phyloP scores from a whole-genome alignment of 2,797 vertebrate genomes.

The Oreortyx pictus region DNA sequence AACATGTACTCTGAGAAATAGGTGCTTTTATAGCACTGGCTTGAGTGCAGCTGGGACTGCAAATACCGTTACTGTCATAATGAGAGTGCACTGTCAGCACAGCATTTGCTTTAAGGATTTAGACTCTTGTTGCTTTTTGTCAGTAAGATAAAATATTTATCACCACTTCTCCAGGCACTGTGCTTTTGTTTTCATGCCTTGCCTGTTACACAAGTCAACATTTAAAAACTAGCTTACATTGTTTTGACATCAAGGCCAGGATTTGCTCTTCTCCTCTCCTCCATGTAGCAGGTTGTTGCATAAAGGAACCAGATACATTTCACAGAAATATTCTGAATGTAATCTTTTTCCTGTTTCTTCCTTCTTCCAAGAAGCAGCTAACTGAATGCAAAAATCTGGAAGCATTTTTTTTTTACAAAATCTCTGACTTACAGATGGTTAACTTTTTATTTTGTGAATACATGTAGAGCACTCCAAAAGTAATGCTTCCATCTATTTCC shows the following conservation, averaged over 20 bases:
- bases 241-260: constrained; percentile 13
- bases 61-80: constrained; percentile 36
- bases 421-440: neutral
- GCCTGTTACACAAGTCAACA: constrained; percentile 23
- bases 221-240: constrained; percentile 29
- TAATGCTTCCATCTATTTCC: neutral
- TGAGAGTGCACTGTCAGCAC: neutral
- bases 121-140: constrained; percentile 11
- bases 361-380: neutral
- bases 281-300: neutral
- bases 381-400: neutral
- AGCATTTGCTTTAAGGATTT: neutral
- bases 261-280: neutral
- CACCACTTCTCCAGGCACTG: neutral
- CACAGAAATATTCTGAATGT: neutral
- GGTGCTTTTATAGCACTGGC: neutral
- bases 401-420: neutral
- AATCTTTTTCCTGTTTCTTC: neutral
- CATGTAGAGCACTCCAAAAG: neutral
- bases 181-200: constrained; percentile 22
- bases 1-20: neutral
- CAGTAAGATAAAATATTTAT: constrained; percentile 48
- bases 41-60: constrained; percentile 19
- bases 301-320: neutral
- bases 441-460: neutral